phyloP scores from a whole-genome alignment of 2,797 vertebrate genomes.

The Percopsis omiscomaycus region DNA sequence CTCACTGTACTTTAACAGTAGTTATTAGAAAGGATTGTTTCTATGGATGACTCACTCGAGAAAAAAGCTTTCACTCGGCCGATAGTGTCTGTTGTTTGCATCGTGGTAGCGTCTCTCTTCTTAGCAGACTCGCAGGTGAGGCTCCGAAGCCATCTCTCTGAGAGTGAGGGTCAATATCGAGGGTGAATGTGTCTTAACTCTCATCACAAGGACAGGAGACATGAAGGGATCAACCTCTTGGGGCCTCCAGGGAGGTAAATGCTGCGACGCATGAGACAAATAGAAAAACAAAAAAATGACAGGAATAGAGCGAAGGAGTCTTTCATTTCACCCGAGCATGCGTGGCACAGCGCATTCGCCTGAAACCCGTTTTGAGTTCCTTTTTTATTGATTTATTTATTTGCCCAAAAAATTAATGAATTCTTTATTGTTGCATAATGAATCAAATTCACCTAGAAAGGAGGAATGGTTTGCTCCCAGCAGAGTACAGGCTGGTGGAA shows the following conservation, averaged over 20 bases:
- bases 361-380: no score
- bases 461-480: constrained; percentile 43
- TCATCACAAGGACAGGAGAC: constrained; percentile 38
- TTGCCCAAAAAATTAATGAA: constrained; percentile 25
- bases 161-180: constrained; percentile 46
- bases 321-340: no score
- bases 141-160: constrained; percentile 50
- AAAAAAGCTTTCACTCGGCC: constrained; percentile 62
- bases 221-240: constrained; percentile 30
- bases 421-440: constrained; percentile 58
- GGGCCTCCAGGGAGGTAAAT: constrained; percentile 36
- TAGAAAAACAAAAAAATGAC: background rate
- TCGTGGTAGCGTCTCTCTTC: constrained; percentile 51
- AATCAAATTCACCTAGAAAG: constrained; percentile 38
- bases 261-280: constrained; percentile 12
- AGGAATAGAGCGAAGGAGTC: background rate
- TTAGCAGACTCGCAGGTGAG: constrained; percentile 22
- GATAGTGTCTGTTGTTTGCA: constrained; percentile 71
- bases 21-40: constrained; percentile 63
- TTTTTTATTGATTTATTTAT: constrained; percentile 46
- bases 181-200: constrained; percentile 35
- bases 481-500: constrained; percentile 54
- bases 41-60: constrained; percentile 45
- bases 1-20: constrained; percentile 63
- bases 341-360: no score